Percentiles rank a stretch among this genome's conserved stretches.
These are phyloP conservation scores for Erebia epiphron DNA, from an alignment of 2,888 invertebrate genomes.

Conservation along the genomic window DNA sequence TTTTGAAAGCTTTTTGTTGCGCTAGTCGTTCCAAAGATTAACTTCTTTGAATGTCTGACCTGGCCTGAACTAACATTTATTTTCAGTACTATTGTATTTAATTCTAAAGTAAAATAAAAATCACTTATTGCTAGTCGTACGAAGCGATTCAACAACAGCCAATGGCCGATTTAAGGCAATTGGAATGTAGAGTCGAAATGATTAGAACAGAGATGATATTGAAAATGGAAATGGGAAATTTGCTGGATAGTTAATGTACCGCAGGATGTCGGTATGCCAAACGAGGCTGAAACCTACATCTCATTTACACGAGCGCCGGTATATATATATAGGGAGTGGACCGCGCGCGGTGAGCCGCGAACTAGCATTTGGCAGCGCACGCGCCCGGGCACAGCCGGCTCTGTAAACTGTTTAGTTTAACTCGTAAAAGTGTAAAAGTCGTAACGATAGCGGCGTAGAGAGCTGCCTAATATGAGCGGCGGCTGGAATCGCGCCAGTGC, in stretches of 20 bases:
- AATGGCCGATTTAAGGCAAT: background rate
- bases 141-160: background rate
- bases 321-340: conserved; percentile 74
- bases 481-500: conserved; percentile 79
- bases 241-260: conserved; percentile 25
- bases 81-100: background rate
- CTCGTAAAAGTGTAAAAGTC: conserved; percentile 83
- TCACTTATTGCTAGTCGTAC: background rate
- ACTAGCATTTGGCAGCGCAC: conserved; percentile 79
- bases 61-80: conserved; percentile 19
- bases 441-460: conserved; percentile 73
- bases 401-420: conserved; percentile 79
- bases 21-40: conserved; percentile 33
- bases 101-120: background rate
- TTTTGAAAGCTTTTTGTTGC: conserved; percentile 34
- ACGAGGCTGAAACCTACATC: conserved; percentile 70
- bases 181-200: background rate
- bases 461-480: conserved; percentile 77
- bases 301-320: conserved; percentile 73
- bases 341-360: conserved; percentile 78
- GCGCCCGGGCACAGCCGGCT: conserved; percentile 66
- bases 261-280: conserved; percentile 55
- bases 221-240: conserved; percentile 8
- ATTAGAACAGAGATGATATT: background rate
- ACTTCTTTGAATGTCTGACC: conserved; percentile 29